Conservation (phyloP, 1,140 invertebrate species). For the Drosophila saltans region DNA sequence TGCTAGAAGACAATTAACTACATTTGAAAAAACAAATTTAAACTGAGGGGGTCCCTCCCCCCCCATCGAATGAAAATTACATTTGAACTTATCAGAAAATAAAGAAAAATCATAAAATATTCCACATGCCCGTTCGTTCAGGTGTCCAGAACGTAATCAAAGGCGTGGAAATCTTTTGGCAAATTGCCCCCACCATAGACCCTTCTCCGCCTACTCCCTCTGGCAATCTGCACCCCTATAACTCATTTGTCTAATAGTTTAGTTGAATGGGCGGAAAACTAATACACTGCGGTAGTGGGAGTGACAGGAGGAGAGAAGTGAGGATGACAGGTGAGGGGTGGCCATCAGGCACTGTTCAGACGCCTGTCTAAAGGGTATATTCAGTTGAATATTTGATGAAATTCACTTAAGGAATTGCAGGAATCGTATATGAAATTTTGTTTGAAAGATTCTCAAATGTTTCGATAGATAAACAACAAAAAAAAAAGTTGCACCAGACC, state of each 20-base stretch:
- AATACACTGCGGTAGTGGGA: background rate
- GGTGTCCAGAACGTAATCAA: constrained; percentile 56
- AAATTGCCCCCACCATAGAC: constrained; percentile 22
- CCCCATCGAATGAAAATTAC: constrained; percentile 50
- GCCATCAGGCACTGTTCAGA: background rate
- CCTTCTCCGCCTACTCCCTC: background rate
- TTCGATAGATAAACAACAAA: background rate
- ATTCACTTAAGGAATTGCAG: constrained; percentile 7
- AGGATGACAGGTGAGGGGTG: background rate
- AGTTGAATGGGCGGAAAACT: constrained; percentile 22
- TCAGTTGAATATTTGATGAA: constrained; percentile 1
- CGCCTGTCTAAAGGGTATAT: background rate
- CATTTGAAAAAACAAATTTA: constrained; percentile 38
- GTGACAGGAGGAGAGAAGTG: background rate
- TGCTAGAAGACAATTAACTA: constrained; percentile 51
- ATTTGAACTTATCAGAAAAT: constrained; percentile 74
- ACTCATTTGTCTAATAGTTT: constrained; percentile 65
- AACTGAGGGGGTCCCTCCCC: constrained; percentile 3
- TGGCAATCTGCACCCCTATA: constrained; percentile 16
- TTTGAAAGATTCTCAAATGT: background rate
- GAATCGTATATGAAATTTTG: background rate
- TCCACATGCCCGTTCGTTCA: constrained; percentile 59
- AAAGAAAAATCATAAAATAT: constrained; percentile 50
- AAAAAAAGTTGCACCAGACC: background rate
- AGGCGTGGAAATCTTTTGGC: constrained; percentile 57